A percentile compares a stretch with the other conserved stretches of the same genome.
phyloP scores from a whole-genome alignment of 53 echinoderm and acorn worm genomes.

The Patiria pectinifera region DNA sequence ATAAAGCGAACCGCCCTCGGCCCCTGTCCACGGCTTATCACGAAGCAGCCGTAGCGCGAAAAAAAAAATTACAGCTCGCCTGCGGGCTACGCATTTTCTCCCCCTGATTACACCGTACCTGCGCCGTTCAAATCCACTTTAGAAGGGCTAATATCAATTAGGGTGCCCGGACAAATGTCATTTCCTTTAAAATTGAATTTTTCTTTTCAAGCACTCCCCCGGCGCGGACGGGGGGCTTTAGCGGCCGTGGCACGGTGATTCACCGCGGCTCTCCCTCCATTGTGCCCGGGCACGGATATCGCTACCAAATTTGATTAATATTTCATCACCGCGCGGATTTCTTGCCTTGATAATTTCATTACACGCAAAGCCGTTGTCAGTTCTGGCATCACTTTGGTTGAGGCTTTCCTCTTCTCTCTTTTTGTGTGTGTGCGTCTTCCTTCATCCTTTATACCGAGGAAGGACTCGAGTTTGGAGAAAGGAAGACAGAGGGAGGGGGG shows the following conservation, averaged over 20 bases:
- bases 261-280: slow-evolving; percentile 47
- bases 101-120: slow-evolving; percentile 55
- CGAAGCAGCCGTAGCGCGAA: slow-evolving; percentile 40
- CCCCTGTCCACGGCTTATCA: slow-evolving; percentile 52
- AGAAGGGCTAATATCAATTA: slow-evolving; percentile 66
- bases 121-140: slow-evolving; percentile 65
- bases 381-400: slow-evolving; percentile 48
- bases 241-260: slow-evolving; percentile 53
- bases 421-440: background rate
- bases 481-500: slow-evolving; percentile 28
- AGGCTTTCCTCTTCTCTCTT: background rate
- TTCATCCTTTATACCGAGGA: background rate
- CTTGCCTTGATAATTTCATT: slow-evolving; percentile 87
- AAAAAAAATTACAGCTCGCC: slow-evolving; percentile 37
- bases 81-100: slow-evolving; percentile 37
- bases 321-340: slow-evolving; percentile 77
- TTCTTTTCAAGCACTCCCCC: slow-evolving; percentile 68
- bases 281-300: slow-evolving; percentile 65
- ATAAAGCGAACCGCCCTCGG: slow-evolving; percentile 33
- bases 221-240: slow-evolving; percentile 56
- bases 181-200: slow-evolving; percentile 66
- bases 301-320: slow-evolving; percentile 81
- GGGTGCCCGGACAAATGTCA: slow-evolving; percentile 66
- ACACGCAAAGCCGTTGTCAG: slow-evolving; percentile 65
- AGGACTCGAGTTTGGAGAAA: slow-evolving; percentile 24